phyloP scores from a whole-genome alignment of 1,140 invertebrate genomes.

The Marisa cornuarietis region DNA sequence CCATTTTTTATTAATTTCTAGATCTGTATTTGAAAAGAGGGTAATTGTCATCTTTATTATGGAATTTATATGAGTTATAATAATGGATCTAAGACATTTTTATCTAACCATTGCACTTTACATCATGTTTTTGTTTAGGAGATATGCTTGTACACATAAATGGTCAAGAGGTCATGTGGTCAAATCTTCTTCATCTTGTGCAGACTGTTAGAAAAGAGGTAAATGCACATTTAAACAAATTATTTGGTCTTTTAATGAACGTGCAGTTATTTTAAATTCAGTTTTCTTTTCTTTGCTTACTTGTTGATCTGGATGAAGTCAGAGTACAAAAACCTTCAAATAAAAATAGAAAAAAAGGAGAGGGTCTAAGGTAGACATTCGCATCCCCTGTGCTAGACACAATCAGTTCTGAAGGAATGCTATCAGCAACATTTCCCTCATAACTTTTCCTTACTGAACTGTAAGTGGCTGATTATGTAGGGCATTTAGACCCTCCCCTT shows the following conservation, averaged over 20 bases:
- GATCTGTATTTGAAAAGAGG: background rate
- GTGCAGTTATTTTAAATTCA: background rate
- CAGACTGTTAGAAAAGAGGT: constrained; percentile 31
- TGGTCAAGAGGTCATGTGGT: constrained; percentile 52
- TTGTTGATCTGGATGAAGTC: background rate
- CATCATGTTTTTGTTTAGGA: constrained; percentile 40
- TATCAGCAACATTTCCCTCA: too few relatives aligned
- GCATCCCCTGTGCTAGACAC: too few relatives aligned
- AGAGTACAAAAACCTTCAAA: background rate
- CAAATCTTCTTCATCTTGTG: constrained; percentile 49
- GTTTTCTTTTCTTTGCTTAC: background rate
- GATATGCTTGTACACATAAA: constrained; percentile 60
- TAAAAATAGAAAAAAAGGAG: background rate
- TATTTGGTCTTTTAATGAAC: background rate
- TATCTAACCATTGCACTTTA: constrained; percentile 4
- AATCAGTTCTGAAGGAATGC: too few relatives aligned
- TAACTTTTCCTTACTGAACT: too few relatives aligned
- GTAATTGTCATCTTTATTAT: too few relatives aligned
- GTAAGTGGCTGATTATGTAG: too few relatives aligned
- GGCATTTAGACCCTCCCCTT: too few relatives aligned
- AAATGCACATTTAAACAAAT: background rate
- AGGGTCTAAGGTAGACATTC: too few relatives aligned
- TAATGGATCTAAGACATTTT: background rate
- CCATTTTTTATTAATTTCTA: background rate
- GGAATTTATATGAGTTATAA: too few relatives aligned